Conservation (phyloP, 2,888 invertebrate genomes). For the Augiades crinisus region DNA sequence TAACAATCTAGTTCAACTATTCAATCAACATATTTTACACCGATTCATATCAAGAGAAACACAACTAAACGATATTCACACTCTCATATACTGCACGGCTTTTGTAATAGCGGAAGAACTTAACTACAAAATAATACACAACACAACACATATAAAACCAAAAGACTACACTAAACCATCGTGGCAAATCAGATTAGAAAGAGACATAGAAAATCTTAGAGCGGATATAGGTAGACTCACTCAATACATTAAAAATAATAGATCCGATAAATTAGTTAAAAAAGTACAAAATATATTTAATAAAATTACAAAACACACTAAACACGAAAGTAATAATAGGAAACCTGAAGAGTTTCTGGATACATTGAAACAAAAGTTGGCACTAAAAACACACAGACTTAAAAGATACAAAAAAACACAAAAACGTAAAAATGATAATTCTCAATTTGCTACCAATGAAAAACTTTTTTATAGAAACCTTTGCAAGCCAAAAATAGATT, state of each 20-base stretch:
- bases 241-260: conserved; percentile 23
- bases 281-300: conserved; percentile 13
- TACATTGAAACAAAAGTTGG: conserved; percentile 31
- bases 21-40: background rate
- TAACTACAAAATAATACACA: conserved; percentile 13
- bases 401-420: conserved; percentile 27
- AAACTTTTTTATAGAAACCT: conserved; percentile 29
- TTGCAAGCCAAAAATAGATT: background rate
- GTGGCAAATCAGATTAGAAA: conserved; percentile 26
- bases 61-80: no score
- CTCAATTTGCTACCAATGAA: conserved; percentile 24
- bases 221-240: conserved; percentile 26
- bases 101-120: background rate
- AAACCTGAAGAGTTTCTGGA: conserved; percentile 30
- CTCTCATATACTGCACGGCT: conserved; percentile 28
- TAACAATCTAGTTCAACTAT: background rate
- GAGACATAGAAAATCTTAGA: conserved; percentile 19
- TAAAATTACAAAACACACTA: conserved; percentile 13
- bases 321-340: conserved; percentile 23
- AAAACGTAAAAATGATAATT: conserved; percentile 26
- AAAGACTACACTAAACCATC: conserved; percentile 15
- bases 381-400: conserved; percentile 27
- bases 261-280: conserved; percentile 16
- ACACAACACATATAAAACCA: background rate
- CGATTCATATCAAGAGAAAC: background rate